A percentile compares a stretch with the other conserved stretches of the same genome.
phyloP scores from a whole-genome alignment of 2,888 invertebrate genomes.

The Pyrrhia umbra region DNA sequence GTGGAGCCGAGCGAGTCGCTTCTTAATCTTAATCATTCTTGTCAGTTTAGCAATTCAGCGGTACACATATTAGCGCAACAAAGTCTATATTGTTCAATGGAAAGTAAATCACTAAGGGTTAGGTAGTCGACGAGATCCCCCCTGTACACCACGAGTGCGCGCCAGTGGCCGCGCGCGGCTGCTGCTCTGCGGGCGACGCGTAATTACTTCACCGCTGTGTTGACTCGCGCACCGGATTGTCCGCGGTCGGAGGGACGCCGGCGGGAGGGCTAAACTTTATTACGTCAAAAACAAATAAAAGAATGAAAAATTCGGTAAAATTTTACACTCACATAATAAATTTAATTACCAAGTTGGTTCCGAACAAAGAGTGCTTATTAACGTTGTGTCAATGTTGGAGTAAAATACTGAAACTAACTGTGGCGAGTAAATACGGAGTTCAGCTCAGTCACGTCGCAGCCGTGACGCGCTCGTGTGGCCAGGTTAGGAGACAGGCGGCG shows the following conservation, averaged over 20 bases:
- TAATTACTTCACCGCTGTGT: slow-evolving; percentile 20
- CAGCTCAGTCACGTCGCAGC: no score
- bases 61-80: not conserved
- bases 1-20: slow-evolving; percentile 10
- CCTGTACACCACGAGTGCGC: slow-evolving; percentile 18
- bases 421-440: not conserved
- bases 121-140: slow-evolving; percentile 12
- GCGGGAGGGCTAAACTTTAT: slow-evolving; percentile 16
- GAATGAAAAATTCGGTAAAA: slow-evolving; percentile 34
- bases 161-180: no score
- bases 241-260: not conserved
- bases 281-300: slow-evolving; percentile 55
- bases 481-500: no score
- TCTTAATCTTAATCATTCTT: slow-evolving; percentile 16
- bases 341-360: slow-evolving; percentile 42
- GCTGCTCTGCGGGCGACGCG: slow-evolving; percentile 16
- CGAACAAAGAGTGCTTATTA: slow-evolving; percentile 51
- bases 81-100: slow-evolving; percentile 14
- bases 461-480: no score
- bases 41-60: slow-evolving; percentile 18
- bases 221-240: not conserved
- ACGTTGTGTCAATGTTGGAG: slow-evolving; percentile 22
- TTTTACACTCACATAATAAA: slow-evolving; percentile 36
- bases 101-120: slow-evolving; percentile 23
- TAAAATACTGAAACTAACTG: slow-evolving; percentile 5